A percentile compares a stretch with the other conserved stretches of the same genome.
Conservation (phyloP, 2,888 invertebrate species). For the Leucophora obtusa region DNA sequence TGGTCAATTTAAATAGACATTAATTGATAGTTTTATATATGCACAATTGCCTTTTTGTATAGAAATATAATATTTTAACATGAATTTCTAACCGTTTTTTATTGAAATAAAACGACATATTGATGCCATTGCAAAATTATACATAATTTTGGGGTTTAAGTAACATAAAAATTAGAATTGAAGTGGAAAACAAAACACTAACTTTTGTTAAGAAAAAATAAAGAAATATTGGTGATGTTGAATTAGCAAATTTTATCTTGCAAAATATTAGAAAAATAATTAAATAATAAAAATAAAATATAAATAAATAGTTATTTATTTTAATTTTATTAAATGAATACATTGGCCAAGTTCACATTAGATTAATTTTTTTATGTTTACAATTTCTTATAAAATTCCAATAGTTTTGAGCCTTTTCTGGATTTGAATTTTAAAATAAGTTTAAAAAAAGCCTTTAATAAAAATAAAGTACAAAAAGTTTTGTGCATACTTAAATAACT, state of each 20-base stretch:
- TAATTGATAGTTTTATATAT: slow-evolving; percentile 66
- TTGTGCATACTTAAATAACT: too few species aligned
- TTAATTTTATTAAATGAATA: too few species aligned
- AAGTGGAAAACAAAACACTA: slow-evolving; percentile 7
- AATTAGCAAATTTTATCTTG: background rate
- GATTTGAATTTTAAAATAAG: too few species aligned
- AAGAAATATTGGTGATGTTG: background rate
- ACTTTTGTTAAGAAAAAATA: background rate
- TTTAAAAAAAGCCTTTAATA: too few species aligned
- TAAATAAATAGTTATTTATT: too few species aligned
- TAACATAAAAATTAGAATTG: slow-evolving; percentile 11
- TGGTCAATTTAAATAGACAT: slow-evolving; percentile 65
- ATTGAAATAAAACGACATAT: slow-evolving; percentile 19
- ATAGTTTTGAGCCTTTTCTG: too few species aligned
- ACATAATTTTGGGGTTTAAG: slow-evolving; percentile 45
- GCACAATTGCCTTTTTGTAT: slow-evolving; percentile 37
- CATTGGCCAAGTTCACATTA: too few species aligned
- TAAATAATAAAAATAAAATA: too few species aligned
- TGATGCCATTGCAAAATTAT: slow-evolving; percentile 49
- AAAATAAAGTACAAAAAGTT: too few species aligned
- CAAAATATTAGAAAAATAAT: too few species aligned
- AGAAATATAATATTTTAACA: slow-evolving; percentile 41
- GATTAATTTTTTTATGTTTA: too few species aligned
- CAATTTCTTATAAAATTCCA: too few species aligned
- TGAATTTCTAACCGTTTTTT: slow-evolving; percentile 10